Evolutionary conservation across 2,888 invertebrate genomes (phyloP).

Genomic region (Trichopria drosophilae): DNA sequence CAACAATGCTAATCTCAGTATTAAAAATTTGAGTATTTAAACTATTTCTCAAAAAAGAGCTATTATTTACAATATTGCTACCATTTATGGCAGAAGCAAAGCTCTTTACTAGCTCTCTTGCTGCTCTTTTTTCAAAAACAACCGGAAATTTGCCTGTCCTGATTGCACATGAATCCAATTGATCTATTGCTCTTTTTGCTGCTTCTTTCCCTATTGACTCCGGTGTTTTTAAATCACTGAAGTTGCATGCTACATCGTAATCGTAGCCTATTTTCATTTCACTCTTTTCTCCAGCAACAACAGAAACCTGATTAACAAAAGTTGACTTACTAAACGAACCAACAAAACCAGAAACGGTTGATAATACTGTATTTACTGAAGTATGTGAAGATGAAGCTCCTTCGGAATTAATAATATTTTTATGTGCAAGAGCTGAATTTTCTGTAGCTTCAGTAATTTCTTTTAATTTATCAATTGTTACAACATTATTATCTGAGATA

Average conservation of each 20-base stretch:
- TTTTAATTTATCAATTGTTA: slow-evolving; percentile 18
- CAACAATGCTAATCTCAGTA: slow-evolving; percentile 5
- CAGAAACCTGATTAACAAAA: slow-evolving; percentile 16
- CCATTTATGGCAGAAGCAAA: slow-evolving; percentile 13
- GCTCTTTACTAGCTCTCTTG: slow-evolving; percentile 10
- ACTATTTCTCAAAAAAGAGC: slow-evolving; percentile 10
- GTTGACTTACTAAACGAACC: slow-evolving; percentile 18
- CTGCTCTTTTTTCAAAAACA: slow-evolving; percentile 13
- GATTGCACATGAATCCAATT: slow-evolving; percentile 12
- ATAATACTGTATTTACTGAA: slow-evolving; percentile 18
- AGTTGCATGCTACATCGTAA: slow-evolving; percentile 10
- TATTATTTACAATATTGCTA: slow-evolving; percentile 9
- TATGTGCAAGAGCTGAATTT: slow-evolving; percentile 20
- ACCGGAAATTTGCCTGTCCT: slow-evolving; percentile 10
- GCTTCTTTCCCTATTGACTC: slow-evolving; percentile 11
- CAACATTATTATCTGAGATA: slow-evolving; percentile 22
- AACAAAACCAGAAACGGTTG: slow-evolving; percentile 17
- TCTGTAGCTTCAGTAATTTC: slow-evolving; percentile 20
- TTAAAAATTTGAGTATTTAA: slow-evolving; percentile 11
- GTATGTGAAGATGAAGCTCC: slow-evolving; percentile 15
- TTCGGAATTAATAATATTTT: slow-evolving; percentile 16
- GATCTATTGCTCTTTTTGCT: slow-evolving; percentile 13
- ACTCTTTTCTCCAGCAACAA: slow-evolving; percentile 11
- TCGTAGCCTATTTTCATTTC: slow-evolving; percentile 11
- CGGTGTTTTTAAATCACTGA: slow-evolving; percentile 10